Evolutionary conservation across 2,888 invertebrate genomes (phyloP), one percentile per base, ranked within the genome.

Genomic region (Melanophora roralis): DNA sequence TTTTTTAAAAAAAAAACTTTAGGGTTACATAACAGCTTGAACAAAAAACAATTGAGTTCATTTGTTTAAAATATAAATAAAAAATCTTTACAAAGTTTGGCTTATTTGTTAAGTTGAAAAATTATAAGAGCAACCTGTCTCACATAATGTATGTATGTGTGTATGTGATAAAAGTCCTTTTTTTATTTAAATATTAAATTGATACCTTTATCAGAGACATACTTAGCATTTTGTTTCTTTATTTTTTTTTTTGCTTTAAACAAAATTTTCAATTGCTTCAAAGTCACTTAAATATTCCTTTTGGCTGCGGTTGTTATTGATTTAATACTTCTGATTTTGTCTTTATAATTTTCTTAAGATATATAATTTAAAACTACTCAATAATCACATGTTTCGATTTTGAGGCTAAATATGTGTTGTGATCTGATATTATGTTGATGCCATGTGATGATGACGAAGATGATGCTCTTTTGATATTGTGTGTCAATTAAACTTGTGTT

Each of bases 401-500:
- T 43, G 16, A 43, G 43, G 3, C 27, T 27, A 51, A 71, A 51
- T 57, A 59, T 38, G 67, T 8, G 16, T 72, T 45, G 62, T 34
- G 55, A 62, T 60, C 36, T 62, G 2, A 9, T 9, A 6, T 34
- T 34, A 34, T 8, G 5, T 38, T 38, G 38, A 38, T 38, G 12
- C 38, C 38, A 36, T 49, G 45, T 16, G 65, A 12, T 14, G 14
- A 7, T 36, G 2, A 36, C 6, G 27, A 27, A 3, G 53, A 69
- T 68, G 51, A 12, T 51, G 19, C 9, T 64, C 49, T 12, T 62
- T 64, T 75, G 71, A 71, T 79, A 69, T n/a, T n/a, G n/a, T n/a
- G n/a, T n/a, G n/a, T 69, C 65, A 79, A 79, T 79, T 75, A 71
- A 71, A 79, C 71, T 79, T 75, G 67, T 75, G 47, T 62, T 75